These are phyloP conservation scores for Tenebrio molitor DNA, from an alignment of 1,140 invertebrate genomes.

Conservation along the genomic window DNA sequence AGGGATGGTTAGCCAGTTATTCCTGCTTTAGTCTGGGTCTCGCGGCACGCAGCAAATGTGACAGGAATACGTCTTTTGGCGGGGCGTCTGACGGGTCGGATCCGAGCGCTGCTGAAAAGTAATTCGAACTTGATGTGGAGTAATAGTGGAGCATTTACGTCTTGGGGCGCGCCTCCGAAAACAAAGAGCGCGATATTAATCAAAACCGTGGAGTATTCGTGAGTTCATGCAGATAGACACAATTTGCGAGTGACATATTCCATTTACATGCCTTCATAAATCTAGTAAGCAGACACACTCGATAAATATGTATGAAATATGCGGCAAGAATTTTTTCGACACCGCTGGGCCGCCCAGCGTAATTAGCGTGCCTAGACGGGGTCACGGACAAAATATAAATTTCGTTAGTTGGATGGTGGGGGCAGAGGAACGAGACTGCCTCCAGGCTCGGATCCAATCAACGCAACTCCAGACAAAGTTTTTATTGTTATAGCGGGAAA, in stretches of 20 bases:
- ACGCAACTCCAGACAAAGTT: constrained; percentile 51
- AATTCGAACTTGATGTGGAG: constrained; percentile 31
- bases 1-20: not conserved
- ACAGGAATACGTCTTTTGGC: not conserved
- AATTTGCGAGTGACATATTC: constrained; percentile 58
- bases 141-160: constrained; percentile 35
- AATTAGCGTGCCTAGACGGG: constrained; percentile 14
- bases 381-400: constrained; percentile 33
- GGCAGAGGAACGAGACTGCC: constrained; percentile 10
- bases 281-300: constrained; percentile 50
- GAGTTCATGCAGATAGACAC: constrained; percentile 50
- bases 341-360: too few species aligned
- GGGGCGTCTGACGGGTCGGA: not conserved
- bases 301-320: constrained; percentile 59
- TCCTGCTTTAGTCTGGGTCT: not conserved
- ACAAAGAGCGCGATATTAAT: constrained; percentile 48
- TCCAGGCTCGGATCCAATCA: constrained; percentile 42
- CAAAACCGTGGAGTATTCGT: constrained; percentile 38
- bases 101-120: constrained; percentile 4
- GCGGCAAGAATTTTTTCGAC: constrained; percentile 8
- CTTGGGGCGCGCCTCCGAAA: constrained; percentile 21
- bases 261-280: constrained; percentile 56
- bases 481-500: constrained; percentile 53
- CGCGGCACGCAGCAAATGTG: not conserved
- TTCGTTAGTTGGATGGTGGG: constrained; percentile 11